Evolutionary conservation across 2,113 vertebrate genomes (phyloP).

Genomic region (Aleadryas rufinucha): DNA sequence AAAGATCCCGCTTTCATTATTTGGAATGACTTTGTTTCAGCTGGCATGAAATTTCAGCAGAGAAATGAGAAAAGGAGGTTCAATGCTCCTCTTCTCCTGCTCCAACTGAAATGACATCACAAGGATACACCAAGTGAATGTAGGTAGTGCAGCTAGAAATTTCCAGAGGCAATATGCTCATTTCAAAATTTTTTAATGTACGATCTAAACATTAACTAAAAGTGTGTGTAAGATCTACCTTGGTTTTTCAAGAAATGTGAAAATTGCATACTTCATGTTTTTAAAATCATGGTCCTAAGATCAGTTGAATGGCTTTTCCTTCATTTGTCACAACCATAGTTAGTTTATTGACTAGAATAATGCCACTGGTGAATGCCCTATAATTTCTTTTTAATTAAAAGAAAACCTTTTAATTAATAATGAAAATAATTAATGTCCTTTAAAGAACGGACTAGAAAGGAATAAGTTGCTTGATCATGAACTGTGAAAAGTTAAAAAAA

Average conservation of each 20-base stretch:
- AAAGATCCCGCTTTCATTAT: not conserved
- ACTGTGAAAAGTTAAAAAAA: not conserved
- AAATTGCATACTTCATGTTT: not conserved
- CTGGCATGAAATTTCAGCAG: not conserved
- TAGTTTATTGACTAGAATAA: conserved; percentile 54
- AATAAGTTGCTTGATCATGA: not conserved
- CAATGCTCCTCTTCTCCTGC: not conserved
- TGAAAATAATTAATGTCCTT: conserved; percentile 50
- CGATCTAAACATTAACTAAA: not conserved
- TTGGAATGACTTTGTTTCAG: not conserved
- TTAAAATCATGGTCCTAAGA: not conserved
- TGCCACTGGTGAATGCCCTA: not conserved
- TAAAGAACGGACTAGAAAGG: conserved; percentile 26
- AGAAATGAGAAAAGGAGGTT: not conserved
- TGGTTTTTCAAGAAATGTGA: not conserved
- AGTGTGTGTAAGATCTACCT: not conserved
- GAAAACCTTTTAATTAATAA: conserved; percentile 28
- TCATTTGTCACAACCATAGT: conserved; percentile 37
- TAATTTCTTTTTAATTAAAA: conserved; percentile 58
- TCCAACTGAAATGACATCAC: not conserved
- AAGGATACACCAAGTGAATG: not conserved
- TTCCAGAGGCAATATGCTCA: not conserved
- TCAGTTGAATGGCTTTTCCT: not conserved
- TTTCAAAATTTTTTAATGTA: not conserved
- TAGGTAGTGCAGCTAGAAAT: not conserved